A percentile compares a stretch with the other conserved stretches of the same genome.
Conservation (phyloP, 2,888 invertebrate genomes). For the Caenorhabditis virilis region DNA sequence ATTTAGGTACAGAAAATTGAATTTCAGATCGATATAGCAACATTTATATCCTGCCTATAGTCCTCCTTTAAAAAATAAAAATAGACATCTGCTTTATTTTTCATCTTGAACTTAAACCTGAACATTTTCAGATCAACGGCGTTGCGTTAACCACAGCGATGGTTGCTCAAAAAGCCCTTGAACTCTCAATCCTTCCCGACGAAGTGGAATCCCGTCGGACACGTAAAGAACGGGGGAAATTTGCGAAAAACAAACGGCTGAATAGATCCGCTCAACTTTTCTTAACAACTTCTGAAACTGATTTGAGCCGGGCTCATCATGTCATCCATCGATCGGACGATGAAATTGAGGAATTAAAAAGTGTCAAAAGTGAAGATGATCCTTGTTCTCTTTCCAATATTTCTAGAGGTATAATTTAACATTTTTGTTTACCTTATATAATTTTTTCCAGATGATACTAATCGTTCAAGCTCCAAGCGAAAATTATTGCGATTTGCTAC, state of each 20-base stretch:
- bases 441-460: constrained; percentile 35
- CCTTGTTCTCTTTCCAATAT: constrained; percentile 21
- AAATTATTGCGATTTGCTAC: constrained; percentile 54
- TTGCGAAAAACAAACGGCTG: constrained; percentile 13
- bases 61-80: no score
- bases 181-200: constrained; percentile 64
- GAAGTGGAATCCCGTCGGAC: constrained; percentile 52
- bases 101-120: no score
- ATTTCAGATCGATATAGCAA: no score
- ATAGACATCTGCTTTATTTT: no score
- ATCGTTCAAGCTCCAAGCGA: constrained; percentile 48
- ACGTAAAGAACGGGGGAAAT: constrained; percentile 19
- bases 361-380: constrained; percentile 19
- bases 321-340: constrained; percentile 11
- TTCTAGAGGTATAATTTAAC: constrained; percentile 22
- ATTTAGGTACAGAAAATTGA: no score
- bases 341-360: constrained; percentile 23
- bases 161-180: constrained; percentile 64
- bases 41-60: no score
- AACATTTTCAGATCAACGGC: constrained; percentile 59
- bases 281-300: constrained; percentile 31
- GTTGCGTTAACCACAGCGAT: constrained; percentile 65
- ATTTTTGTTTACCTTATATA: no score
- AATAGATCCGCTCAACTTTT: constrained; percentile 28
- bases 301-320: constrained; percentile 11